Base-by-base conservation (phyloP, 2,113 vertebrate genomes). In the Perca flavescens region DNA sequence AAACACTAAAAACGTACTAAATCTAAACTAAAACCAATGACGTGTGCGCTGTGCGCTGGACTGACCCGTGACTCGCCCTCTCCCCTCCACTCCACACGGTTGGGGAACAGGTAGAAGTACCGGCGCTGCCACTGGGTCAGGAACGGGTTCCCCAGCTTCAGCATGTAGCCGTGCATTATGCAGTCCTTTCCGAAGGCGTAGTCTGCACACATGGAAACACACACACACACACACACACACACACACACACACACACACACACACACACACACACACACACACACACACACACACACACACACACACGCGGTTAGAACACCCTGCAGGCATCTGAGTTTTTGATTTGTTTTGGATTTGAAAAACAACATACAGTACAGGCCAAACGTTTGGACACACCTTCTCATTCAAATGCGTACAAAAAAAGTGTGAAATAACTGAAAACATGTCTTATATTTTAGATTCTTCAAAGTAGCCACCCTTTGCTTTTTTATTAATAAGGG, bases 71-170 rank as follows among this genome's bases (percentile, higher is more conserved):
- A 97, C 87, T 99, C 98, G 0, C 96, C 98, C 89, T 99, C 98
- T 40, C 97, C 97, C 89, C 97, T 95, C 98, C 98, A 99, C 78
- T 99, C 98, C 15, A 99, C 96, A 3, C 98, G 95, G 92, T 99
- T 99, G 43, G 98, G 98, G 93, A 99, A 99, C 82, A 99, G 96
- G 93, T 99, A 99, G 94, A 99, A 99, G 93, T 99, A 99, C 2
- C 98, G 94, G 0, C 98, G 96, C 85, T 99, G 98, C 98, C 98
- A 99, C 92, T 99, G 98, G 0, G 98, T 99, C 83, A 99, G 87
- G 89, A 99, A 99, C 0, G 98, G 98, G 92, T 97, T 99, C 21
- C 98, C 98, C 91, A 99, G 79, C 80, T 99, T 99, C 91, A 97
- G 90, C 98, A 99, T 97, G 95, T 97, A 97, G 0, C 98, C 98